Conservation (phyloP, 2,113 vertebrate species). For the Scomber japonicus region DNA sequence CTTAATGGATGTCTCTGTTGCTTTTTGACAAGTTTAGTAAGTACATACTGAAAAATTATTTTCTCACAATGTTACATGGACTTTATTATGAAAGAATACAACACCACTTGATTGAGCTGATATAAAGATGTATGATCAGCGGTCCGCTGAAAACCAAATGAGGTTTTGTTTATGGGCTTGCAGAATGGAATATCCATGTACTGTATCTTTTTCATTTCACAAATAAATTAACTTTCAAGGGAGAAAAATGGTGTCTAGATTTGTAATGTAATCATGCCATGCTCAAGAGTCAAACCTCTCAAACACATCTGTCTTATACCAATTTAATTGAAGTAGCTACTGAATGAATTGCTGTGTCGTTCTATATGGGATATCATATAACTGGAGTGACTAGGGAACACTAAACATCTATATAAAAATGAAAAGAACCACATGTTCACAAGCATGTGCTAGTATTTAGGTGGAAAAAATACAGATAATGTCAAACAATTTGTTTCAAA, state of each 20-base stretch:
- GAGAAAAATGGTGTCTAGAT: conserved; percentile 16
- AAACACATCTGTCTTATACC: conserved; percentile 54
- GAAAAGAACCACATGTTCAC: background rate
- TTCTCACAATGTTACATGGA: conserved; percentile 17
- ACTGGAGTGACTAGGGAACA: conserved; percentile 17
- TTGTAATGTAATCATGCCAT: conserved; percentile 52
- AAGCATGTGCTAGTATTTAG: background rate
- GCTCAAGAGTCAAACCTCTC: conserved; percentile 39
- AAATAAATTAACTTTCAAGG: conserved; percentile 41
- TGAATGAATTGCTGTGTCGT: conserved; percentile 22
- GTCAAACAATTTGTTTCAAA: background rate
- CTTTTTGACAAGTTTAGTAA: conserved; percentile 5
- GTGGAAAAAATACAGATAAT: background rate
- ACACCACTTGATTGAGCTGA: conserved; percentile 5
- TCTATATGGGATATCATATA: conserved; percentile 22
- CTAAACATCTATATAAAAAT: background rate
- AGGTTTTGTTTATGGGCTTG: conserved; percentile 10
- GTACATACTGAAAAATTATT: background rate
- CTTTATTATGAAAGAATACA: background rate
- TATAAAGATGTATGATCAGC: conserved; percentile 7
- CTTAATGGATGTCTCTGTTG: background rate
- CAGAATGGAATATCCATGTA: background rate
- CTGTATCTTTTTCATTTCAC: conserved; percentile 28
- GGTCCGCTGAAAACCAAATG: conserved; percentile 22
- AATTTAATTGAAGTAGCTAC: conserved; percentile 33